Conservation (phyloP, 2,888 invertebrate species). For the Papilio demoleus region DNA sequence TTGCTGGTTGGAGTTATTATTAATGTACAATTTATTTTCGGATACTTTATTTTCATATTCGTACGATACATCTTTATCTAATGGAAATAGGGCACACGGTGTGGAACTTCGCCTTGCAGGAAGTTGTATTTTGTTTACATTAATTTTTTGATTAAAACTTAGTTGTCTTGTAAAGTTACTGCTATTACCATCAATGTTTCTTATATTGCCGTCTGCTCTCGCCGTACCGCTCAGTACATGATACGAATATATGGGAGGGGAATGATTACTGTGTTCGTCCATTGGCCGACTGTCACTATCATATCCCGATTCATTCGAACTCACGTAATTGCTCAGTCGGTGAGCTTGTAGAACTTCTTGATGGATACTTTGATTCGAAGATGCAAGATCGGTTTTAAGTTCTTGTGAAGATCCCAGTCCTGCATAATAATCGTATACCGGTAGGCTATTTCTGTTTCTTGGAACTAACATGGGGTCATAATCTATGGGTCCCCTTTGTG, state of each 20-base stretch:
- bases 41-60: constrained; percentile 59
- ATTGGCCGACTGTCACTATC: constrained; percentile 89
- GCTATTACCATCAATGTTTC: constrained; percentile 58
- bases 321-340: constrained; percentile 88
- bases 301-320: constrained; percentile 93
- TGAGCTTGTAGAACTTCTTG: constrained; percentile 85
- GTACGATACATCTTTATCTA: constrained; percentile 65
- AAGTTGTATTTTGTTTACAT: constrained; percentile 70
- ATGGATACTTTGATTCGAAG: constrained; percentile 81
- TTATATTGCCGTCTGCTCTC: constrained; percentile 55
- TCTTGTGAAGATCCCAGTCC: constrained; percentile 71
- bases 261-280: constrained; percentile 81
- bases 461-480: constrained; percentile 80
- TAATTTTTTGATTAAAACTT: constrained; percentile 77
- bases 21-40: constrained; percentile 58
- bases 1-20: constrained; percentile 47
- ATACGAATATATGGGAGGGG: constrained; percentile 80
- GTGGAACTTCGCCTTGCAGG: constrained; percentile 77
- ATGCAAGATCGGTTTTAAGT: constrained; percentile 71
- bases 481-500: constrained; percentile 72
- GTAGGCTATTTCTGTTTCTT: constrained; percentile 79
- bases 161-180: constrained; percentile 70
- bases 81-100: constrained; percentile 75
- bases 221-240: constrained; percentile 67
- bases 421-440: constrained; percentile 76